A percentile compares a stretch with the other conserved stretches of the same genome.
Conservation (phyloP, 2,797 vertebrate species). For the Prunella strophiata region DNA sequence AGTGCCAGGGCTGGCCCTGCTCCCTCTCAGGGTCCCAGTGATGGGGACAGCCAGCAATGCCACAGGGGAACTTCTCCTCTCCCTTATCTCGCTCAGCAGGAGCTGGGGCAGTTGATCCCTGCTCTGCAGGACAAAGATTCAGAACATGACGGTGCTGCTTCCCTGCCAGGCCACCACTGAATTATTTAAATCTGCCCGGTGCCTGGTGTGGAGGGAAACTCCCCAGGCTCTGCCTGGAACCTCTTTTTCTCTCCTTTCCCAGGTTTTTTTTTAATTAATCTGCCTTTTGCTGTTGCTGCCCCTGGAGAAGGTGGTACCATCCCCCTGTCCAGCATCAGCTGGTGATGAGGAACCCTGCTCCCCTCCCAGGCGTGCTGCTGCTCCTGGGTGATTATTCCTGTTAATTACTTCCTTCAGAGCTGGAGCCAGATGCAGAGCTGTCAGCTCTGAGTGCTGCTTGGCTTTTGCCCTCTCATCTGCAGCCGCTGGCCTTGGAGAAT, state of each 20-base stretch:
- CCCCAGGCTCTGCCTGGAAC: neutral
- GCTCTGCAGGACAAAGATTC: neutral
- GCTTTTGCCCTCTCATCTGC: neutral
- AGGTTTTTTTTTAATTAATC: neutral
- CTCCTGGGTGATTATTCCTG: neutral
- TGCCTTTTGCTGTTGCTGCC: neutral
- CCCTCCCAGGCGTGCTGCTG: neutral
- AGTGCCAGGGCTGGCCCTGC: neutral
- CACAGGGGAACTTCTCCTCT: neutral
- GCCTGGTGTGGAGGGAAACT: neutral
- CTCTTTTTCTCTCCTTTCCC: neutral
- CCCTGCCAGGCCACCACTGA: neutral
- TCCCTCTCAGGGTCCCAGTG: neutral
- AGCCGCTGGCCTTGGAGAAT: neutral
- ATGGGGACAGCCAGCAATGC: neutral
- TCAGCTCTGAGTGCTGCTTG: neutral
- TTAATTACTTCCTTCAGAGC: neutral
- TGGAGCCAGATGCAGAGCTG: neutral
- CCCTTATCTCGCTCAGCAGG: neutral
- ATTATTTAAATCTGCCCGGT: neutral
- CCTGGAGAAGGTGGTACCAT: fast-evolving
- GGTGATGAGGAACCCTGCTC: neutral
- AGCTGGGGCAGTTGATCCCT: neutral
- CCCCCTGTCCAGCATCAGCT: neutral
- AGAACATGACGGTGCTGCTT: neutral